Evolutionary conservation across 2,797 vertebrate species (phyloP), one percentile per base, ranked within the genome.

Genomic region (Dromococcyx pavoninus): DNA sequence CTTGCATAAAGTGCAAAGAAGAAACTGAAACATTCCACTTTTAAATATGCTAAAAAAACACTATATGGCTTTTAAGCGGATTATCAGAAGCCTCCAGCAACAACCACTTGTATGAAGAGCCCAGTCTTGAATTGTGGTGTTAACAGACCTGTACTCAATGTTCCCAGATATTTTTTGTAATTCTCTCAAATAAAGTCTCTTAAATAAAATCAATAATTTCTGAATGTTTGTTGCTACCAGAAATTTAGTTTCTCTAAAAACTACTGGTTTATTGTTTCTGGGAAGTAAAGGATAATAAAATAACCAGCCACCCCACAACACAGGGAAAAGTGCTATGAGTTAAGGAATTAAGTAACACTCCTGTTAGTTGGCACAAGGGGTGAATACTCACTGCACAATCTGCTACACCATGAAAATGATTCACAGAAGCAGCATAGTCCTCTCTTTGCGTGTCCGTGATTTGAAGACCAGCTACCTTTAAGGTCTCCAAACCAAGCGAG

Each of bases 181-280:
- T 86, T 90, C 58, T 95, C 84, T 90, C 57, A 70, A 69, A 96
- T 89, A 91, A 94, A 86, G 48, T 74, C 70, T 66, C 2, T 60
- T 48, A 69, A 89, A 67, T 71, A 6, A 93, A 96, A 87, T 13
- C 23, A 84, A 46, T 93, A 46, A 48, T 30, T 94, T 72, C 76
- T 83, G 60, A 75, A 54, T 32, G 24, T 62, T 46, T 88, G 22
- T 64, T 79, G 72, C 33, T 91, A 92, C 79, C 30, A 95, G 80
- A 91, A 93, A 74, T n/a, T n/a, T n/a, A n/a, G n/a, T n/a, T n/a
- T n/a, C n/a, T n/a, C n/a, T n/a, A n/a, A n/a, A n/a, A n/a, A n/a
- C n/a, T n/a, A n/a, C n/a, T n/a, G n/a, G 41, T 65, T 83, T 30
- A 30, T 27, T 17, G 3, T 39, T 90, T 74, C 60, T 58, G 25